These are phyloP conservation scores for Drosophila sordidapex DNA, from an alignment of 2,888 invertebrate genomes.

Conservation along the genomic window DNA sequence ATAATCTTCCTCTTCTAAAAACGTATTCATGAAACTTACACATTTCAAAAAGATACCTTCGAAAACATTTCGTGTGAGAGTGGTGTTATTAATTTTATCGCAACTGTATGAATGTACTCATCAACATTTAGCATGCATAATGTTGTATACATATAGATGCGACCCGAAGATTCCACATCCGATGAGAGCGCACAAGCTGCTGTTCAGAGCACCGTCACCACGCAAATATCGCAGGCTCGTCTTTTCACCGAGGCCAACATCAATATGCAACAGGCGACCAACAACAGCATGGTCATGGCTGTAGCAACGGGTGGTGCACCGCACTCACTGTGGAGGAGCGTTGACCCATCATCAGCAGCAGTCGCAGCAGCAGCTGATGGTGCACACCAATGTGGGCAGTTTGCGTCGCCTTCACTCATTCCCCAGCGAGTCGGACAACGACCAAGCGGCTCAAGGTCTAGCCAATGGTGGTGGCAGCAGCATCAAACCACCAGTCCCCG, in stretches of 20 bases:
- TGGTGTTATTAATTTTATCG: neutral
- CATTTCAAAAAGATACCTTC: neutral
- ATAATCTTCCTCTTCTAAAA: neutral
- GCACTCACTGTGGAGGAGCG: constrained; percentile 27
- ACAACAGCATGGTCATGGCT: constrained; percentile 82
- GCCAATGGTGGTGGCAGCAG: constrained; percentile 82
- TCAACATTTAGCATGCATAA: neutral
- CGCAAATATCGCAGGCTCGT: constrained; percentile 85
- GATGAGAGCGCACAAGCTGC: constrained; percentile 85
- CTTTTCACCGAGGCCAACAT: constrained; percentile 81
- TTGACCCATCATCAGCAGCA: constrained; percentile 62
- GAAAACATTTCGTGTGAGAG: neutral
- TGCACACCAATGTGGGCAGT: constrained; percentile 85
- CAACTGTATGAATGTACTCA: neutral
- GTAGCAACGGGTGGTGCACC: constrained; percentile 42
- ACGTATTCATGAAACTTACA: neutral
- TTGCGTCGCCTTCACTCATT: constrained; percentile 92
- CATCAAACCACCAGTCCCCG: constrained; percentile 92
- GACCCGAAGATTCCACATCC: constrained; percentile 85
- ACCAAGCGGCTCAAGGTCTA: constrained; percentile 86
- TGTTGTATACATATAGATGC: constrained; percentile 65
- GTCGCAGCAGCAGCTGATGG: constrained; percentile 67
- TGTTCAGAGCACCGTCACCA: constrained; percentile 85
- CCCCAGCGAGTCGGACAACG: constrained; percentile 93
- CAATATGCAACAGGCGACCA: constrained; percentile 73